Base-by-base conservation (phyloP, 92 coral and sea anemone species). In the Blastomussa wellsi region DNA sequence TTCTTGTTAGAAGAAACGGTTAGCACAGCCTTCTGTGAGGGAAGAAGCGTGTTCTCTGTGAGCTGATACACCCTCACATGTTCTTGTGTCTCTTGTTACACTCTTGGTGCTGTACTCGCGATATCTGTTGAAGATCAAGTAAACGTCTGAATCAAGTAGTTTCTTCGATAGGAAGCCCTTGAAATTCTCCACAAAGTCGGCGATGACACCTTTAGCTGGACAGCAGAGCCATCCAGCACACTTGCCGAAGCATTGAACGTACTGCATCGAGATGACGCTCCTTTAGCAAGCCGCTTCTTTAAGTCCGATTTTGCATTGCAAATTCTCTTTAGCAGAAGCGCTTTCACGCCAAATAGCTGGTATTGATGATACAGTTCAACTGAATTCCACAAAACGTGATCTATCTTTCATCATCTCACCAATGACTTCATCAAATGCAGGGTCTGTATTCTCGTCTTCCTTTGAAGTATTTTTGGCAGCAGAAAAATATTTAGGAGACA, bases 61-160 rank as follows among this genome's bases (percentile, higher is more conserved):
- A 49, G 53, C 11, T 49, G 14, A 8, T 49, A 49, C 11, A 49
- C 5, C 53, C 53, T 53, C 60, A 53, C 22, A 16, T 53, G 60
- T 24, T 86, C 90, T 79, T 24, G 70, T 87, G 10, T 88, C 84
- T 81, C 92, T 88, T 26, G 94, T 84, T 68, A 79, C 78, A 51
- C 84, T 44, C 82, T 91, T 91, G 22, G 88, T 91, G 92, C 94
- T 91, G 84, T 88, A 85, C 47, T 85, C 95, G 67, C 86, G 79
- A 59, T 92, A 86, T 60, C 92, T 84, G 79, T 92, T 87, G 79
- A 92, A 86, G 72, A 92, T 35, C 85, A 92, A 67, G 89, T 89
- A 92, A 33, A 89, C 95, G 90, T 90, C 82, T 29, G 74, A 13
- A 31, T 64, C 85, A 15, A 10, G 80, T 19, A 92, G 91, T 74